phyloP scores from a whole-genome alignment of 2,888 invertebrate genomes.

The Tethea ocularis region DNA sequence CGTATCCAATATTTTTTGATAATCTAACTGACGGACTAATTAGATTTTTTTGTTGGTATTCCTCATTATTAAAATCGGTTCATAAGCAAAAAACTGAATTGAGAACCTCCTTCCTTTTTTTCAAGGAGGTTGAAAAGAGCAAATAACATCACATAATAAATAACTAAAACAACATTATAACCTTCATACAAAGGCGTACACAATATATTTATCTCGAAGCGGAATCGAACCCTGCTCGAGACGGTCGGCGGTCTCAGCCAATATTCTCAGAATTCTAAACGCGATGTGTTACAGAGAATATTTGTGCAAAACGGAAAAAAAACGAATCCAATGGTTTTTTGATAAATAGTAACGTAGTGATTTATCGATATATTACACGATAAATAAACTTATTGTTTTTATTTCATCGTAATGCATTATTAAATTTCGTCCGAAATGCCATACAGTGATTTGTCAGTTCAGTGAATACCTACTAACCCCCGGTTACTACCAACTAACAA shows the following conservation, averaged over 20 bases:
- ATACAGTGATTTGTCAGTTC: not conserved
- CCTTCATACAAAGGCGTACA: not conserved
- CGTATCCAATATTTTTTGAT: too few relatives aligned
- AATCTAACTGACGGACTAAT: too few relatives aligned
- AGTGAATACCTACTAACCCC: too few relatives aligned
- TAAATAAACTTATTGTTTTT: not conserved
- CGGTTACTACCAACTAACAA: too few relatives aligned
- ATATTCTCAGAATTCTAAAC: conserved; percentile 5
- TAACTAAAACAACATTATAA: not conserved
- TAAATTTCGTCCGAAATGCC: not conserved
- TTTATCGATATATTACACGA: too few relatives aligned
- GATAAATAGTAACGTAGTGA: not conserved
- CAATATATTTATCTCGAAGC: not conserved
- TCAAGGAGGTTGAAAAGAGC: not conserved
- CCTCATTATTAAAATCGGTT: too few relatives aligned
- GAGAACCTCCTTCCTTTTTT: too few relatives aligned
- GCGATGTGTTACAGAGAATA: not conserved
- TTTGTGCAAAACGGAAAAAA: not conserved
- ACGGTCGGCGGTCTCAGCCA: not conserved
- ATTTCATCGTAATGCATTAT: not conserved
- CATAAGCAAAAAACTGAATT: too few relatives aligned
- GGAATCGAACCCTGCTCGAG: conserved; percentile 6
- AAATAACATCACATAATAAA: not conserved
- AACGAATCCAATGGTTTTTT: not conserved
- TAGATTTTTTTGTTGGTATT: too few relatives aligned